Base-by-base conservation (phyloP, 2,888 invertebrate species). In the Heliconius hortense region DNA sequence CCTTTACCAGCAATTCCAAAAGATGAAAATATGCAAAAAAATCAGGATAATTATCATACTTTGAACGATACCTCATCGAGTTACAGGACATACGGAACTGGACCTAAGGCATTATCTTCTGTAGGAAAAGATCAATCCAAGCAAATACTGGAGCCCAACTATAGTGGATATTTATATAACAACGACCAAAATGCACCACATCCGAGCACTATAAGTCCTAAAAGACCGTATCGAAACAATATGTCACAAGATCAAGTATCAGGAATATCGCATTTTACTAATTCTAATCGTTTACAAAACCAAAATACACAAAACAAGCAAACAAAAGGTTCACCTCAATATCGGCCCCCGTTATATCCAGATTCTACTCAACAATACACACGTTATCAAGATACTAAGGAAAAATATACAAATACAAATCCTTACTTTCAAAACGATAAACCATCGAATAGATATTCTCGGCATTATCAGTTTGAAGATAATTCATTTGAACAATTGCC, bases 1-100 rank as follows among this genome's bases (percentile, higher is more conserved):
- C 66, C 74, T 53, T 72, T 76, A 60, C 73, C 78, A 48, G 66
- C 53, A 56, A 77, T 70, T 64, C 63, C 76, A 31, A 28, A 53
- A 24, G 35, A 7, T 35, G 48, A n/a, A 15, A 70, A 63, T 31
- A 15, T 70, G 28, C 39, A 53, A 67, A 15, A 11, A 15, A 48
- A 43, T 73, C 21, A 67, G 28, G 56, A 28, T 60, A 59, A 21
- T 48, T 59, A 66, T 60, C 18, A 21, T 18, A 74, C 39, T 13
- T 60, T 62, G 15, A 69, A 28, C 11, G 26, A 68, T 67, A 48
- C 73, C 15, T 56, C n/a, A 18, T 59, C 48, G 48, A 68, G 60
- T 70, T 76, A 79, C 48, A 59, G 66, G 24, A 28, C 59, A 60
- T 77, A 74, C 39, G 63, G 62, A 48, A 74, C 28, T 21, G 67